Evolutionary conservation across 2,888 invertebrate species (phyloP).

Genomic region (Sphaerophoria taeniata): DNA sequence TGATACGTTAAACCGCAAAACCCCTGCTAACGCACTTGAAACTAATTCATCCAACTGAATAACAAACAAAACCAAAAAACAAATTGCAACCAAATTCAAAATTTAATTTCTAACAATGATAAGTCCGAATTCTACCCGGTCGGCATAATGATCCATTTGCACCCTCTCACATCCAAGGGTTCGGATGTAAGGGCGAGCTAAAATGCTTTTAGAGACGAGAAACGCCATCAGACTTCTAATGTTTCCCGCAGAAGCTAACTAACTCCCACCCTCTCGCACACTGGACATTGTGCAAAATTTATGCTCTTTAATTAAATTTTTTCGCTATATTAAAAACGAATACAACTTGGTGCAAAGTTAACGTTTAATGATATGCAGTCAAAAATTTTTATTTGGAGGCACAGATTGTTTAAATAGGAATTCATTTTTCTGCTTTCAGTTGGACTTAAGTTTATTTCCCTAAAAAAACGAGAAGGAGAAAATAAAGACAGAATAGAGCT

Average conservation of each 20-base stretch:
- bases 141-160: background rate
- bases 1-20: background rate
- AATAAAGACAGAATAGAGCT: no score
- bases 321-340: constrained; percentile 11
- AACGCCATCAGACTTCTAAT: constrained; percentile 45
- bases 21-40: constrained; percentile 24
- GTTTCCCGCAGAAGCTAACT: constrained; percentile 57
- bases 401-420: constrained; percentile 61
- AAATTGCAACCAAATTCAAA: background rate
- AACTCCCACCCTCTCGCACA: constrained; percentile 27
- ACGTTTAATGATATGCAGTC: constrained; percentile 7
- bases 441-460: constrained; percentile 30
- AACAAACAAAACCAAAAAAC: background rate
- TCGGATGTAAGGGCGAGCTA: background rate
- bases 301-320: constrained; percentile 56
- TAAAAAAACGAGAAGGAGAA: background rate
- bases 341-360: constrained; percentile 11
- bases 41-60: background rate
- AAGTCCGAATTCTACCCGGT: constrained; percentile 26
- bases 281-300: no score
- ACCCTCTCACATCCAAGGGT: background rate
- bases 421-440: constrained; percentile 47
- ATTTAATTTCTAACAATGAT: constrained; percentile 33
- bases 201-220: background rate
- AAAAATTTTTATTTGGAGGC: constrained; percentile 19